phyloP scores from a whole-genome alignment of 2,888 invertebrate genomes.

The Agrotis exclamationis region DNA sequence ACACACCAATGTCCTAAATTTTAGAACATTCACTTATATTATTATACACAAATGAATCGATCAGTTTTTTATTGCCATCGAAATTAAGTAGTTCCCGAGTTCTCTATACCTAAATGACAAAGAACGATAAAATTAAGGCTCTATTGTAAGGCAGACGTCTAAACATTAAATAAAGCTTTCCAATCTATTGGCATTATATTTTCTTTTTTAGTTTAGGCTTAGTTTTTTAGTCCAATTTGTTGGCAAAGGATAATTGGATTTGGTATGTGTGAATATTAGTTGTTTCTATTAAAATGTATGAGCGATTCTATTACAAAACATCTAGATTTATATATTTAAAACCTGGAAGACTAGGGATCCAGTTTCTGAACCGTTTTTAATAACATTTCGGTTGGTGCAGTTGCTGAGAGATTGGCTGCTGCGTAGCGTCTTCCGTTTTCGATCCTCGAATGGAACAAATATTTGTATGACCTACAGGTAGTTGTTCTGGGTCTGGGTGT shows the following conservation, averaged over 20 bases:
- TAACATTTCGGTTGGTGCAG: neutral
- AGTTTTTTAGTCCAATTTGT: slow-evolving; percentile 52
- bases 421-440: no score
- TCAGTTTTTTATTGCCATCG: slow-evolving; percentile 75
- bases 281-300: neutral
- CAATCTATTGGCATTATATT: slow-evolving; percentile 75
- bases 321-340: no score
- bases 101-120: slow-evolving; percentile 58
- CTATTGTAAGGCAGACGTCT: slow-evolving; percentile 73
- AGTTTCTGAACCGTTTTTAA: neutral
- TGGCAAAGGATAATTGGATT: slow-evolving; percentile 32
- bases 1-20: slow-evolving; percentile 83
- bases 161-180: slow-evolving; percentile 77
- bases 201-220: slow-evolving; percentile 68
- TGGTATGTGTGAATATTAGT: slow-evolving; percentile 39
- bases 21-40: slow-evolving; percentile 79
- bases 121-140: slow-evolving; percentile 70
- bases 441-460: no score
- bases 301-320: neutral
- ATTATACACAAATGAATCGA: slow-evolving; percentile 56
- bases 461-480: no score
- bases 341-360: neutral
- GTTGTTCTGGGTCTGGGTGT: no score
- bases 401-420: no score
- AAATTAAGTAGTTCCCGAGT: slow-evolving; percentile 74